These are phyloP conservation scores for Caenorhabditis sp. DNA, from an alignment of 2,888 invertebrate species.

Conservation along the genomic window DNA sequence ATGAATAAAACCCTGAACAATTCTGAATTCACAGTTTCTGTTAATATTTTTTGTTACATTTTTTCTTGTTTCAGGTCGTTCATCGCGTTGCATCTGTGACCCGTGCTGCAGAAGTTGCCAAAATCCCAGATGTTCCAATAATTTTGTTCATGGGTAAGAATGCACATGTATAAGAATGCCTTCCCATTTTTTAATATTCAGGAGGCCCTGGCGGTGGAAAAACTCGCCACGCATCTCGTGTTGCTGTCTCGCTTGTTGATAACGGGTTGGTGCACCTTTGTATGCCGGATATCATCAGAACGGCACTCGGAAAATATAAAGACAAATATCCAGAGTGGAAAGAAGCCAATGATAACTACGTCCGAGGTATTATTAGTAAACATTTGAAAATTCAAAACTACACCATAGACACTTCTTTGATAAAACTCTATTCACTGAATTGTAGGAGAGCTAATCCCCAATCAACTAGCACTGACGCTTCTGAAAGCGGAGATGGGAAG, in stretches of 20 bases:
- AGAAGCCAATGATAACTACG: conserved; percentile 80
- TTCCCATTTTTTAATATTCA: conserved; percentile 36
- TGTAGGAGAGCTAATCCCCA: conserved; percentile 82
- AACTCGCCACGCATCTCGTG: conserved; percentile 79
- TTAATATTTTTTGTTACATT: too few relatives aligned
- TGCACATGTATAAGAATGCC: not conserved
- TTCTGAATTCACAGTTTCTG: too few relatives aligned
- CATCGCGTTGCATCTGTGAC: conserved; percentile 78
- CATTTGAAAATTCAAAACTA: not conserved
- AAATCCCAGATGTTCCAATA: conserved; percentile 81
- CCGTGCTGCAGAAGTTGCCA: conserved; percentile 79
- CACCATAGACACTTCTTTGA: too few relatives aligned
- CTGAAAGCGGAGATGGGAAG: conserved; percentile 82
- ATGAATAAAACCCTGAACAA: too few relatives aligned
- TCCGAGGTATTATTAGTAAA: conserved; percentile 73
- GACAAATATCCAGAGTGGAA: conserved; percentile 82
- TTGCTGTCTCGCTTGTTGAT: conserved; percentile 68
- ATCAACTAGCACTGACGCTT: conserved; percentile 79
- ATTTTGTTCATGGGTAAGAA: conserved; percentile 81
- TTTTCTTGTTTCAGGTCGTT: conserved; percentile 51
- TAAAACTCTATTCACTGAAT: not conserved
- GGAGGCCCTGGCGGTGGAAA: conserved; percentile 83
- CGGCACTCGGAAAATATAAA: conserved; percentile 80
- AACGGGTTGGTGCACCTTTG: conserved; percentile 82
- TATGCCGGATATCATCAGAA: conserved; percentile 80